These are phyloP conservation scores for Pitangus sulphuratus DNA, from an alignment of 2,797 vertebrate species.

Conservation along the genomic window DNA sequence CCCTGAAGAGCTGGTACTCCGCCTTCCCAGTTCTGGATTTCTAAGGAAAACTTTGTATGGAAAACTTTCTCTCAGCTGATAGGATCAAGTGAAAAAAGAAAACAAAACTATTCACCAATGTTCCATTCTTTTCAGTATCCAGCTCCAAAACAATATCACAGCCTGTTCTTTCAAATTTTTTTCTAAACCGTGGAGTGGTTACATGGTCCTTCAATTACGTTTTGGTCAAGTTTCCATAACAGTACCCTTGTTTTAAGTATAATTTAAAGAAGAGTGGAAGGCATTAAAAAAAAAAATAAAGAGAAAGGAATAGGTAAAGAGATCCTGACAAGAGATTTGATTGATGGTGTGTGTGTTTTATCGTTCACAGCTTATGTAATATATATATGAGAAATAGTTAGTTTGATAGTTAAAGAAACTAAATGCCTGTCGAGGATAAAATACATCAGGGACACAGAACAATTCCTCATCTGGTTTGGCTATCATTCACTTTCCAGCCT, in stretches of 20 bases:
- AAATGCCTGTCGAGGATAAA: conserved; percentile 57
- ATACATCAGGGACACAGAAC: conserved; percentile 47
- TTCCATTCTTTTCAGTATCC: background rate
- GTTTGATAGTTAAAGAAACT: conserved; percentile 64
- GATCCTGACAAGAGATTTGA: conserved; percentile 39
- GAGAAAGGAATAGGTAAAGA: background rate
- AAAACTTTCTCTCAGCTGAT: background rate
- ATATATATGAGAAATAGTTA: conserved; percentile 64
- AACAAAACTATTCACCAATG: background rate
- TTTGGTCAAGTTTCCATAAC: background rate
- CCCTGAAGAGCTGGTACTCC: background rate
- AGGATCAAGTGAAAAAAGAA: accelerated
- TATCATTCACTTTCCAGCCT: conserved; percentile 60
- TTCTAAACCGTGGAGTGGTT: background rate
- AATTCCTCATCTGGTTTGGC: conserved; percentile 55
- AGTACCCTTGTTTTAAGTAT: background rate
- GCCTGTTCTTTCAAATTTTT: background rate
- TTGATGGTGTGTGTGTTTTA: conserved; percentile 49
- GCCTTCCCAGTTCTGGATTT: background rate
- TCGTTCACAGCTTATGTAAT: conserved; percentile 59
- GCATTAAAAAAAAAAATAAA: background rate
- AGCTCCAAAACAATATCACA: background rate
- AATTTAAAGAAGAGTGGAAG: background rate
- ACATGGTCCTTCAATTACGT: background rate
- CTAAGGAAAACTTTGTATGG: background rate